Evolutionary conservation across 1,140 invertebrate species (phyloP), one percentile per base, ranked within the genome.

Genomic region (Drosophila nigromelanica): DNA sequence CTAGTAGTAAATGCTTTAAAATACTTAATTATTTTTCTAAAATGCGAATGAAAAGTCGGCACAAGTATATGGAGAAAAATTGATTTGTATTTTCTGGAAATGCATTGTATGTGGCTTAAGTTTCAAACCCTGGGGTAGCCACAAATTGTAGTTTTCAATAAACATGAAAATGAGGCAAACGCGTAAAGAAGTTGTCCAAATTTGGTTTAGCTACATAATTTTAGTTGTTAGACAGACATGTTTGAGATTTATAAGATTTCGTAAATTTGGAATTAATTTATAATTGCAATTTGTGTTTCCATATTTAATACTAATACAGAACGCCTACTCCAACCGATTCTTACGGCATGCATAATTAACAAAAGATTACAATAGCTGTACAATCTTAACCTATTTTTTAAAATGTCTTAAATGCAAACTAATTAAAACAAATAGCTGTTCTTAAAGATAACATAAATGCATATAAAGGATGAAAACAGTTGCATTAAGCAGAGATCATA

Each of bases 1-100:
- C 61, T 79, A 60, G 58, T 70, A 77, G 77, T 45, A 74, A 69
- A 63, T 33, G 40, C 30, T 54, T 58, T 50, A 33, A 21, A 42
- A 33, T 30, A 52, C 11, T 37, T 52, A 15, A 42, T 47, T 73
- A 68, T 61, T 68, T 73, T 61, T 61, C 18, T 73, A 60, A 59
- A 52, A 24, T 55, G 4, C 3, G 11, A 42, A 11, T 18, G 50
- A 35, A 43, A 27, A 24, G 48, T 50, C 48, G 42, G 14, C 33
- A 64, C 52, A 35, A 45, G 33, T 21, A 15, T 27, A 11, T 27
- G 18, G 40, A 55, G 27, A 3, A 51, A 39, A 52, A 18, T 35
- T 21, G 15, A 50, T 24, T 51, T 72, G 39, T 72, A 60, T 68
- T 45, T 52, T 45, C 12, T 8, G 35, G 35, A 64, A 64, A 64